A percentile compares a stretch with the other conserved stretches of the same genome.
These are phyloP conservation scores for Limanda limanda DNA, from an alignment of 2,113 vertebrate species.

Conservation along the genomic window DNA sequence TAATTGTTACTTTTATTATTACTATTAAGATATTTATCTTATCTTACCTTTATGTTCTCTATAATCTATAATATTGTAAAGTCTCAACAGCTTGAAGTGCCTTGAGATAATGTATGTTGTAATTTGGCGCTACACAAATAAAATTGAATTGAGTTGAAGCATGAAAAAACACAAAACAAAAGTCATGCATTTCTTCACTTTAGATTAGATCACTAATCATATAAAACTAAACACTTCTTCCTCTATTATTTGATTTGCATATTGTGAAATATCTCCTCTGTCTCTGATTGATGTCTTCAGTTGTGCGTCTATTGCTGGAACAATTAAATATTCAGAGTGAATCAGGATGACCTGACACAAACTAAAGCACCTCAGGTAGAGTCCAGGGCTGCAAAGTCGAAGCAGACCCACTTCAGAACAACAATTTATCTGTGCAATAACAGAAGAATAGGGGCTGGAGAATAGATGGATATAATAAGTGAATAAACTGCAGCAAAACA, in stretches of 20 bases:
- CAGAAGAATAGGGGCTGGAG: neutral
- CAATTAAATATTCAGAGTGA: constrained; percentile 32
- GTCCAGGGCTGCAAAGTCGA: constrained; percentile 4
- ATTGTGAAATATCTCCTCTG: constrained; percentile 1
- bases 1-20: no score
- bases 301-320: constrained; percentile 14
- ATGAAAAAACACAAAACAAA: neutral
- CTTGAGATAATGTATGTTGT: no score
- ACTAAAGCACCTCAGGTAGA: constrained; percentile 31
- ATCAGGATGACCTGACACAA: constrained; percentile 24
- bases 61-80: no score
- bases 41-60: no score
- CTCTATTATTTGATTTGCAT: neutral
- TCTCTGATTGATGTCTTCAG: constrained; percentile 26
- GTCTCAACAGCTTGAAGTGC: no score
- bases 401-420: constrained; percentile 8
- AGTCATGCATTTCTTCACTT: neutral
- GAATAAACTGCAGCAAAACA: constrained; percentile 14
- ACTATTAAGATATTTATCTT: no score
- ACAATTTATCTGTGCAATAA: constrained; percentile 31
- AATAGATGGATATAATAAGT: neutral
- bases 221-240: neutral
- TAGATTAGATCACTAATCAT: neutral
- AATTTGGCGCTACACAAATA: no score
- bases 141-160: no score